Conservation (phyloP, 2,888 invertebrate species). For the Cheilosia soror region DNA sequence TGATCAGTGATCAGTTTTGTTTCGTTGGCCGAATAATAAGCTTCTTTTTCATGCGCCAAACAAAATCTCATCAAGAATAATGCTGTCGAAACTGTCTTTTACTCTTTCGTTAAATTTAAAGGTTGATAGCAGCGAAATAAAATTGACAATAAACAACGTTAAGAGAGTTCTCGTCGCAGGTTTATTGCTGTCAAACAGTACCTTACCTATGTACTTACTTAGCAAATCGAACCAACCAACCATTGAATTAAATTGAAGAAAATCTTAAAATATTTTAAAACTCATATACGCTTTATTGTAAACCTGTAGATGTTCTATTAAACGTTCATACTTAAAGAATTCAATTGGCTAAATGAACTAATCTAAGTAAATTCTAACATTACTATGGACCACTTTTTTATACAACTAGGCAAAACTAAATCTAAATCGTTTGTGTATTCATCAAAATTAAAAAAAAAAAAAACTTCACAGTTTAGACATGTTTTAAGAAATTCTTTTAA, state of each 20-base stretch:
- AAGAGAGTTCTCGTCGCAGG: too few relatives aligned
- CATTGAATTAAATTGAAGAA: slow-evolving; percentile 5
- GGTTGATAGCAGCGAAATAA: too few relatives aligned
- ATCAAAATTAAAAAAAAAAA: slow-evolving; percentile 21
- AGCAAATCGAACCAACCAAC: slow-evolving; percentile 25
- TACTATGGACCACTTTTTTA: slow-evolving; percentile 72
- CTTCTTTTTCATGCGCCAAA: too few relatives aligned
- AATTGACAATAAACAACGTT: too few relatives aligned
- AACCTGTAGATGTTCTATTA: slow-evolving; percentile 32
- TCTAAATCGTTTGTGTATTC: slow-evolving; percentile 27
- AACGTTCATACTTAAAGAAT: slow-evolving; percentile 16
- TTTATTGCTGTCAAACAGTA: too few relatives aligned
- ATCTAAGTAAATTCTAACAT: slow-evolving; percentile 37
- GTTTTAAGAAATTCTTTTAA: background rate
- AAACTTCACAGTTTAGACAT: slow-evolving; percentile 6
- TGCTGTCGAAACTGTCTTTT: too few relatives aligned
- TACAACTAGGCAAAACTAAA: slow-evolving; percentile 43
- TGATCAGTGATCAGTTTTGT: too few relatives aligned
- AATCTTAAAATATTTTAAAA: slow-evolving; percentile 4
- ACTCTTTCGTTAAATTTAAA: too few relatives aligned
- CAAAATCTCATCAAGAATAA: too few relatives aligned
- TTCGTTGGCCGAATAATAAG: too few relatives aligned
- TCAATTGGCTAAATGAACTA: slow-evolving; percentile 32
- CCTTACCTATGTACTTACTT: too few relatives aligned
- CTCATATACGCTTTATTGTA: slow-evolving; percentile 35